Evolutionary conservation across 1,140 invertebrate species (phyloP).

Genomic region (Achroia grisella): DNA sequence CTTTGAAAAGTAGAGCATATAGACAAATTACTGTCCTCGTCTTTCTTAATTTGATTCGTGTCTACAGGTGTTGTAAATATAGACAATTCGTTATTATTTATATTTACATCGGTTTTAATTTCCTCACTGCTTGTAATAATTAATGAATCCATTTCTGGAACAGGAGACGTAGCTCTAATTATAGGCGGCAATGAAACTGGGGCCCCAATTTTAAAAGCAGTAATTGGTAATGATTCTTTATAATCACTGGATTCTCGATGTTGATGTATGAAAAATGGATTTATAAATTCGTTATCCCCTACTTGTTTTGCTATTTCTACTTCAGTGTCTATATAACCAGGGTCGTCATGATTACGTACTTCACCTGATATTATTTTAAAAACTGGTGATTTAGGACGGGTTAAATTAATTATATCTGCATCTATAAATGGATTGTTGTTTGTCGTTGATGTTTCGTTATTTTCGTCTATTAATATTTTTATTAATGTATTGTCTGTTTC

Average conservation of each 20-base stretch:
- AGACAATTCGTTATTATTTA: constrained; percentile 5
- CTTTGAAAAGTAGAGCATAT: constrained; percentile 22
- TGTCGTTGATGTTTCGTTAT: constrained; percentile 10
- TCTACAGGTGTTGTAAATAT: constrained; percentile 17
- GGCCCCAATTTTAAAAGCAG: constrained; percentile 70
- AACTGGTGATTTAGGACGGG: constrained; percentile 52
- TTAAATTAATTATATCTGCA: constrained; percentile 16
- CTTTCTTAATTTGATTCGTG: constrained; percentile 8
- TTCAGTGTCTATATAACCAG: constrained; percentile 25
- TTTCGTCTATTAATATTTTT: constrained; percentile 28
- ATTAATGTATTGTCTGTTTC: constrained; percentile 32
- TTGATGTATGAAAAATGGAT: constrained; percentile 47
- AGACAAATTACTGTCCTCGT: constrained; percentile 1
- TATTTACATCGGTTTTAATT: neutral
- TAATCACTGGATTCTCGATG: constrained; percentile 21
- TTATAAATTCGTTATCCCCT: constrained; percentile 44
- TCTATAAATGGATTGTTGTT: constrained; percentile 41
- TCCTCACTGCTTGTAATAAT: constrained; percentile 18
- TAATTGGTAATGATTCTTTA: constrained; percentile 24
- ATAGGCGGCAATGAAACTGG: constrained; percentile 62
- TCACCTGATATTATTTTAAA: constrained; percentile 51
- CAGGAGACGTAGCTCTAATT: constrained; percentile 31
- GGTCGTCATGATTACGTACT: constrained; percentile 24
- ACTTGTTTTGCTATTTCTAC: constrained; percentile 18
- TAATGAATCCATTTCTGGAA: constrained; percentile 36